Conservation (phyloP, 1,140 invertebrate species). For the Nephotettix cincticeps region DNA sequence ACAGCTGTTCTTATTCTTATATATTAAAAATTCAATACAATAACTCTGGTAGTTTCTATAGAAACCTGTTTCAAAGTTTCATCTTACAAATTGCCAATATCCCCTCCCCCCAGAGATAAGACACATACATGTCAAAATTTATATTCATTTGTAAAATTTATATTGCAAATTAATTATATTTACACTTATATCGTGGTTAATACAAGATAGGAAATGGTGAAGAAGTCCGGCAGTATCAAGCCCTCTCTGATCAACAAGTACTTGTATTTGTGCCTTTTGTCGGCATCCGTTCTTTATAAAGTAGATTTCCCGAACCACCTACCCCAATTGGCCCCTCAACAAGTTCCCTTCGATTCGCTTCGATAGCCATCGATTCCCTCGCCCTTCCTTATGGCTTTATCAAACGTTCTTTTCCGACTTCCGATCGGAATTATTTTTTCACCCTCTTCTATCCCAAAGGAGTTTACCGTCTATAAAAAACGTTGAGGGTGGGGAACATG, state of each 20-base stretch:
- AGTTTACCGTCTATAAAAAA: slow-evolving; percentile 3
- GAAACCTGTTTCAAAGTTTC: no score
- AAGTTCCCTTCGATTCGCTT: slow-evolving; percentile 15
- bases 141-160: no score
- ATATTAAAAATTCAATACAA: no score
- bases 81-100: no score
- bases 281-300: slow-evolving; percentile 22
- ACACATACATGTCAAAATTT: no score
- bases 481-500: neutral
- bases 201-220: no score
- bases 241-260: slow-evolving; percentile 5
- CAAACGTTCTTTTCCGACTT: neutral
- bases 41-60: no score
- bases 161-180: no score
- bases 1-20: no score
- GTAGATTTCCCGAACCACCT: slow-evolving; percentile 17
- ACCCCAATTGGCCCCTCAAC: slow-evolving; percentile 20
- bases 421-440: slow-evolving; percentile 1
- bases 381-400: slow-evolving; percentile 13
- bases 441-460: neutral
- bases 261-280: slow-evolving; percentile 1
- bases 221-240: no score
- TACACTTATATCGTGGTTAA: no score
- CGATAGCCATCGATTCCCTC: slow-evolving; percentile 14
- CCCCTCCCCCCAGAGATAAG: no score